phyloP scores from a whole-genome alignment of 2,888 invertebrate species.

The Dioctria linearis region DNA sequence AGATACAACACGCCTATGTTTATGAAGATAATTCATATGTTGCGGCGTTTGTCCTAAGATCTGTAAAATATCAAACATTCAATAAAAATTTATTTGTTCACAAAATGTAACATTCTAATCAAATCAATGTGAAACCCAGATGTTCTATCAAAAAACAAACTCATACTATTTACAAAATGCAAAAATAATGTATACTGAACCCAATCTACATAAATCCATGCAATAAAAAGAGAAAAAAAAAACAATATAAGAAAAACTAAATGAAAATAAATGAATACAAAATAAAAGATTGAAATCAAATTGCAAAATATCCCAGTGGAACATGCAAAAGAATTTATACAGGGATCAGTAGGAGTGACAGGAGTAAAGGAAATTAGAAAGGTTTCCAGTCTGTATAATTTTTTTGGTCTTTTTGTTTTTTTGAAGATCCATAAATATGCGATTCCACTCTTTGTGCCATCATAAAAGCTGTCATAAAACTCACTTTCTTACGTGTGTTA shows the following conservation, averaged over 20 bases:
- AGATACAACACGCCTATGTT: slow-evolving; percentile 70
- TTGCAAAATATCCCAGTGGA: slow-evolving; percentile 1
- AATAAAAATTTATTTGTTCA: neutral
- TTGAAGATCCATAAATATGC: slow-evolving; percentile 17
- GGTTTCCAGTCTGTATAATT: neutral
- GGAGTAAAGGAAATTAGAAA: slow-evolving; percentile 14
- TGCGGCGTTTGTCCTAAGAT: slow-evolving; percentile 68
- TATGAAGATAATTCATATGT: slow-evolving; percentile 66
- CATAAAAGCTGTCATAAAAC: slow-evolving; percentile 11
- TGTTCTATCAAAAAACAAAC: slow-evolving; percentile 15
- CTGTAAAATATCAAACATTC: slow-evolving; percentile 61
- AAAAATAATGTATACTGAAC: slow-evolving; percentile 22
- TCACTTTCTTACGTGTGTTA: slow-evolving; percentile 14
- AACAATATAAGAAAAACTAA: neutral
- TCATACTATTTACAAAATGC: slow-evolving; percentile 36
- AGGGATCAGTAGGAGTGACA: neutral
- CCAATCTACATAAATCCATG: slow-evolving; percentile 22
- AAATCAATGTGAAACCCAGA: slow-evolving; percentile 15
- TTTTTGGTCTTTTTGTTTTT: neutral
- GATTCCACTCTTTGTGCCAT: slow-evolving; percentile 31
- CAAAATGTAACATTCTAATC: neutral
- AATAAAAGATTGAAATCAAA: slow-evolving; percentile 12
- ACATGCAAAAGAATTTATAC: slow-evolving; percentile 25
- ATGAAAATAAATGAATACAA: neutral
- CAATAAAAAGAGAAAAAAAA: slow-evolving; percentile 36